Percentiles rank a stretch among this genome's conserved stretches.
These are phyloP conservation scores for Orientallactaga bullata DNA, from an alignment of 2,113 vertebrate genomes.

Conservation along the genomic window DNA sequence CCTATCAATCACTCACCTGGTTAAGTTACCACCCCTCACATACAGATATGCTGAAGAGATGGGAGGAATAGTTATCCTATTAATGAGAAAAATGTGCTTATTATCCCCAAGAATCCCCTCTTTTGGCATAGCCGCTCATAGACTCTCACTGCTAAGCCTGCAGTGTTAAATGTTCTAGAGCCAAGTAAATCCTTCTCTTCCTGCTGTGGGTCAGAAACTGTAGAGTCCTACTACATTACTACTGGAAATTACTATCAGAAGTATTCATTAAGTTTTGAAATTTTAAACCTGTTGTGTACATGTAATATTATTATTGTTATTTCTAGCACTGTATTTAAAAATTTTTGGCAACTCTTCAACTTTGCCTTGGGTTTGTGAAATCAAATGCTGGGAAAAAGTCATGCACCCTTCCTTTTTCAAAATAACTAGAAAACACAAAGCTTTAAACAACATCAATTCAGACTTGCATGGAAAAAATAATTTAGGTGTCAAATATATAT, in stretches of 20 bases:
- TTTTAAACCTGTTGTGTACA: background rate
- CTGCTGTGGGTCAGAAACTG: background rate
- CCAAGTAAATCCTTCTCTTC: background rate
- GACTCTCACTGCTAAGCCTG: background rate
- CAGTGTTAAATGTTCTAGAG: background rate
- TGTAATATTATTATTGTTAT: background rate
- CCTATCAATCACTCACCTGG: too few relatives aligned
- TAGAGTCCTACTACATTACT: background rate
- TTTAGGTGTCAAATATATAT: background rate
- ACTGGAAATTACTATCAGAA: background rate
- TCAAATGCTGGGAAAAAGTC: background rate
- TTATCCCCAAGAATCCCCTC: too few relatives aligned
- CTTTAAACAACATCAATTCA: background rate
- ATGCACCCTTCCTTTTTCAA: background rate
- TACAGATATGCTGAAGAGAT: too few relatives aligned
- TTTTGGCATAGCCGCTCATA: too few relatives aligned
- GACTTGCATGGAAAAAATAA: background rate
- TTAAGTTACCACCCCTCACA: too few relatives aligned
- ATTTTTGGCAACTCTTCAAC: background rate
- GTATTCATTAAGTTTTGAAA: background rate
- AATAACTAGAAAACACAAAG: slow-evolving; percentile 23
- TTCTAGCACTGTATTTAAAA: background rate
- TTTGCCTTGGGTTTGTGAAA: background rate
- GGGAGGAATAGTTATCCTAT: too few relatives aligned
- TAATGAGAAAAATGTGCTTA: too few relatives aligned